Percentiles rank a stretch among this genome's conserved stretches.
phyloP scores from a whole-genome alignment of 2,797 vertebrate species.

The Enteromius paludinosus region DNA sequence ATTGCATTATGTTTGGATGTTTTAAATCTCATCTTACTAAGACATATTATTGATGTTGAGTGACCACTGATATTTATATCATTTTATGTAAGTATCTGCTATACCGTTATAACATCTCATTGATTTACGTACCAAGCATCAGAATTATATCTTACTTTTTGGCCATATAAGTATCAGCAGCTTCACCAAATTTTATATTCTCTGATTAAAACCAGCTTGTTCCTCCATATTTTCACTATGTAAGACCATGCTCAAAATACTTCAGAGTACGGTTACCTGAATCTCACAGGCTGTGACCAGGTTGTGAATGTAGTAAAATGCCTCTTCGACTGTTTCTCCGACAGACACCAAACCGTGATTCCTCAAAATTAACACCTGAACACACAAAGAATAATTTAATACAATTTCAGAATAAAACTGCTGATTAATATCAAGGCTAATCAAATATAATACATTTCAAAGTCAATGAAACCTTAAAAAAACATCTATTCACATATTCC shows the following conservation, averaged over 20 bases:
- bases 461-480: background rate
- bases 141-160: too few species aligned
- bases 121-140: too few species aligned
- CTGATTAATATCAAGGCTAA: background rate
- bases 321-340: constrained; percentile 95
- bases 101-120: background rate
- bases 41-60: background rate
- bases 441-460: background rate
- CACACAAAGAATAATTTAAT: background rate
- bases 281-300: constrained; percentile 96
- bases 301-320: constrained; percentile 96
- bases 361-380: constrained; percentile 92
- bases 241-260: background rate
- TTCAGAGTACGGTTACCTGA: constrained; percentile 80
- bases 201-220: background rate
- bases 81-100: background rate
- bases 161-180: background rate
- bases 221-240: background rate
- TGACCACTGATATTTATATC: background rate
- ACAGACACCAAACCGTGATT: constrained; percentile 94
- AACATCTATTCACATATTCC: too few species aligned
- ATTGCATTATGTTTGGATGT: background rate
- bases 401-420: background rate
- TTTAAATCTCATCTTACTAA: background rate
- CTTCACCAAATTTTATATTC: background rate